Evolutionary conservation across 2,113 vertebrate genomes (phyloP).

Genomic region (Scortum barcoo): DNA sequence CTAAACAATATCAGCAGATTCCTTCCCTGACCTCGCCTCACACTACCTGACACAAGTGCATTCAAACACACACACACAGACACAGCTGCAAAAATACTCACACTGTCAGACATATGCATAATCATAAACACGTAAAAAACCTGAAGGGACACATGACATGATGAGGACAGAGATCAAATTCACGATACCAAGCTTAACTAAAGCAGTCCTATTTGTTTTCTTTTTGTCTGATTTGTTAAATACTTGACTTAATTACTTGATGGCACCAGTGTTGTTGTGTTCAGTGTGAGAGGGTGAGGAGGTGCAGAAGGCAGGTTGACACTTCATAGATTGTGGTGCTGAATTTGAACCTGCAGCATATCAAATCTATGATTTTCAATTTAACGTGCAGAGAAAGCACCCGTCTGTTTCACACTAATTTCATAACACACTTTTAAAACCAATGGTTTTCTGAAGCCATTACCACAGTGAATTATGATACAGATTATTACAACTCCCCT

Average conservation of each 20-base stretch:
- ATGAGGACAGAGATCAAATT: not conserved
- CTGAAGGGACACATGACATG: not conserved
- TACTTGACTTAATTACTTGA: not conserved
- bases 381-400: constrained; percentile 16
- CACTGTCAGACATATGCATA: constrained; percentile 8
- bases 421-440: constrained; percentile 54
- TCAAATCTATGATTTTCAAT: constrained; percentile 21
- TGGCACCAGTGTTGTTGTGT: not conserved
- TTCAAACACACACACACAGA: constrained; percentile 16
- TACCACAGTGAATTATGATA: constrained; percentile 69
- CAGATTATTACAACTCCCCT: constrained; percentile 74
- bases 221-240: not conserved
- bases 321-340: not conserved
- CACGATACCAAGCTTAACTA: not conserved
- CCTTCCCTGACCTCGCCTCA: constrained; percentile 41
- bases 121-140: not conserved
- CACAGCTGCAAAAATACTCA: not conserved
- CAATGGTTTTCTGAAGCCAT: constrained; percentile 60
- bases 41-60: constrained; percentile 39
- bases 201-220: not conserved
- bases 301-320: not conserved
- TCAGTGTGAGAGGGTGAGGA: not conserved
- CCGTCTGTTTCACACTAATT: constrained; percentile 28
- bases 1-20: constrained; percentile 75
- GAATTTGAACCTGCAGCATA: constrained; percentile 3